phyloP scores from a whole-genome alignment of 2,797 vertebrate species.

The Cryptoblepharus egeriae region DNA sequence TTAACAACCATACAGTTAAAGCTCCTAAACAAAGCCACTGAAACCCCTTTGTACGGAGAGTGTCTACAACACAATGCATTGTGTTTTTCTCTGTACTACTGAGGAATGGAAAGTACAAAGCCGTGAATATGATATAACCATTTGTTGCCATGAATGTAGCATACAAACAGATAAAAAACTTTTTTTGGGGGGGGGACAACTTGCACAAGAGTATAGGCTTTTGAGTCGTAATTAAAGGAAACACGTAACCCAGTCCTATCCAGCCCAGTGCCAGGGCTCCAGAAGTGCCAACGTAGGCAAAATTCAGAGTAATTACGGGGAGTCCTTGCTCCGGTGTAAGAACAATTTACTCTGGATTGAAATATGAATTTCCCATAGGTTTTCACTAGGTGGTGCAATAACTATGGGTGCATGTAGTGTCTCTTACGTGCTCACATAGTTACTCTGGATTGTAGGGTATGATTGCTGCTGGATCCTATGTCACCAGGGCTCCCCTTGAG shows the following conservation, averaged over 20 bases:
- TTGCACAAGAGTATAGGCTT: background rate
- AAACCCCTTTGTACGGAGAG: background rate
- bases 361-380: too few species aligned
- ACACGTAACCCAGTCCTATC: background rate
- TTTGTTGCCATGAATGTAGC: background rate
- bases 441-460: too few species aligned
- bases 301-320: too few species aligned
- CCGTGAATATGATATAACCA: background rate
- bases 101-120: background rate
- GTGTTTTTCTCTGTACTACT: background rate
- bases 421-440: too few species aligned
- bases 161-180: background rate
- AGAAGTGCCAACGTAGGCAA: too few species aligned
- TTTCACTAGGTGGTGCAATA: too few species aligned
- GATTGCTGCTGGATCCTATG: too few species aligned
- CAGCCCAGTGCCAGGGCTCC: too few species aligned
- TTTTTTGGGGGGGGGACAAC: background rate
- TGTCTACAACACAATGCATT: fast-evolving
- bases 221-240: background rate
- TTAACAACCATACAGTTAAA: conserved; percentile 30
- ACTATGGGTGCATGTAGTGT: too few species aligned
- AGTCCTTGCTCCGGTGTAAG: too few species aligned
- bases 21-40: conserved; percentile 10
- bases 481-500: too few species aligned
- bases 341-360: too few species aligned